A percentile compares a stretch with the other conserved stretches of the same genome.
Evolutionary conservation across 2,797 vertebrate genomes (phyloP).

Genomic region (Sebastes oblongus): DNA sequence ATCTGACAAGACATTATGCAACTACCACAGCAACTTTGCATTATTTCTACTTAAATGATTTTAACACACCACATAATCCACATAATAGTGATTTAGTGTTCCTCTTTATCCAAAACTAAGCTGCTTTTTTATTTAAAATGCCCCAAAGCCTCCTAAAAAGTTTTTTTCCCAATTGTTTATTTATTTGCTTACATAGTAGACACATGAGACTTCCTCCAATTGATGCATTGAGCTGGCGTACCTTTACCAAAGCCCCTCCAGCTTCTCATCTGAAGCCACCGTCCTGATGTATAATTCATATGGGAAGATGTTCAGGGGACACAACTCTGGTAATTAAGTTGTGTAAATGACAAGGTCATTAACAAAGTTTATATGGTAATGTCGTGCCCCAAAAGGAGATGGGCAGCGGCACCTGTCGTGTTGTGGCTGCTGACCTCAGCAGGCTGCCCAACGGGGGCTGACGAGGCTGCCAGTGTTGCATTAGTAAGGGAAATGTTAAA

Average conservation of each 20-base stretch:
- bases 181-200: neutral
- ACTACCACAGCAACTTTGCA: neutral
- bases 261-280: slow-evolving; percentile 33
- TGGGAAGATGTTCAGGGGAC: slow-evolving; percentile 66
- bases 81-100: neutral
- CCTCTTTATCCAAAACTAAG: neutral
- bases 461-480: slow-evolving; percentile 72
- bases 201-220: neutral
- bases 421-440: slow-evolving; percentile 80
- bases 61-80: neutral
- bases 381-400: slow-evolving; percentile 60
- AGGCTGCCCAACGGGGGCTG: slow-evolving; percentile 68
- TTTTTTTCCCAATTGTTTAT: slow-evolving; percentile 7
- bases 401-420: slow-evolving; percentile 60
- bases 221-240: slow-evolving; percentile 15
- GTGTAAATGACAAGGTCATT: slow-evolving; percentile 83
- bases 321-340: slow-evolving; percentile 77
- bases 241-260: slow-evolving; percentile 19
- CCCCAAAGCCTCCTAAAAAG: neutral
- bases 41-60: neutral
- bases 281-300: slow-evolving; percentile 77
- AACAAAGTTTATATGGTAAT: slow-evolving; percentile 85
- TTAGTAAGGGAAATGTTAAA: slow-evolving; percentile 80
- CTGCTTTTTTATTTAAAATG: neutral
- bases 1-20: neutral